Conservation (phyloP, 2,113 vertebrate species). For the Bostrychus sinensis region DNA sequence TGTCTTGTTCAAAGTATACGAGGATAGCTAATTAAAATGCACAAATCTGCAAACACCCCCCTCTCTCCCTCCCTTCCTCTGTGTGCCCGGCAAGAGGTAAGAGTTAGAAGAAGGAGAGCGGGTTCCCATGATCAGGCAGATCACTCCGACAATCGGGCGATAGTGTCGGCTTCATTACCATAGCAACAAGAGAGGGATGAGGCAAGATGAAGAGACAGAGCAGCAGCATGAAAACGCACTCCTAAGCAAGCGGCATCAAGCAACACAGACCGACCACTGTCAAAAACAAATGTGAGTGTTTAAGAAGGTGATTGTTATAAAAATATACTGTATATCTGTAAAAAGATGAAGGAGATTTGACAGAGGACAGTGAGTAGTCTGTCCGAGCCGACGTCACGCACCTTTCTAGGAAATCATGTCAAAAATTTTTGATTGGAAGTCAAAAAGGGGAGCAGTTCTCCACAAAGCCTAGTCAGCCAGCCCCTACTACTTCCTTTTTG, state of each 20-base stretch:
- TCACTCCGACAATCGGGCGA: slow-evolving; percentile 75
- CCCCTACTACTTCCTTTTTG: too few relatives aligned
- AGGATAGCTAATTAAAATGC: slow-evolving; percentile 34
- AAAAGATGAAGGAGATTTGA: neutral
- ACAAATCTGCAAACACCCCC: slow-evolving; percentile 21
- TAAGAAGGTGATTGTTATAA: neutral
- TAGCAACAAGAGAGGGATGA: slow-evolving; percentile 74
- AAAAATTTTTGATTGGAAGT: too few relatives aligned
- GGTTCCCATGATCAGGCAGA: slow-evolving; percentile 68
- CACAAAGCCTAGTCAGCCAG: too few relatives aligned
- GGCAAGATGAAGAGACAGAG: slow-evolving; percentile 62
- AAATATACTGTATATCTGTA: too few relatives aligned
- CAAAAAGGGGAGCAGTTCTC: too few relatives aligned
- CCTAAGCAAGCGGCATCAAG: slow-evolving; percentile 35
- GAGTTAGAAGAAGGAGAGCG: slow-evolving; percentile 47
- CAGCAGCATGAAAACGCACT: slow-evolving; percentile 53
- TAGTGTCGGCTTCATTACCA: slow-evolving; percentile 77
- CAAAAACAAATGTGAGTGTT: neutral
- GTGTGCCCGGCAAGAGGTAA: slow-evolving; percentile 43
- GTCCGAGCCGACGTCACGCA: too few relatives aligned
- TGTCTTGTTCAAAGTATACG: slow-evolving; percentile 16
- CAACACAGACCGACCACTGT: slow-evolving; percentile 8
- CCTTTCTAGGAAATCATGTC: too few relatives aligned
- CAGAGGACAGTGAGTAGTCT: neutral
- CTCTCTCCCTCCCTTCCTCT: too few relatives aligned